Evolutionary conservation across 1,140 invertebrate genomes (phyloP), one percentile per base, ranked within the genome.

Genomic region (Musca vetustissima): DNA sequence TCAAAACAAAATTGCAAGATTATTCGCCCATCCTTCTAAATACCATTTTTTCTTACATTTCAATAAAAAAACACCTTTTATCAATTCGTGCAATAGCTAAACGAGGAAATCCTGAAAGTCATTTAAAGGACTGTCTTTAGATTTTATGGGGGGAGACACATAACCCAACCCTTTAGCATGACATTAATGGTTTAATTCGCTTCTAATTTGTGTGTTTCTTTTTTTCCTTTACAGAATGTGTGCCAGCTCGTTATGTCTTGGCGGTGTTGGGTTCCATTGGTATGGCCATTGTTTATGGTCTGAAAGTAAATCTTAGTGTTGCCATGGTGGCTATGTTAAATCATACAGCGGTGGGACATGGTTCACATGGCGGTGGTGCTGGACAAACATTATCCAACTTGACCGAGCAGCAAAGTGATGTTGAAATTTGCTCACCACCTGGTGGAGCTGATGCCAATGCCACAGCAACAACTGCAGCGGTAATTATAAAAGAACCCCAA

Each of bases 301-400:
- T 96, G 71, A 93, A 96, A 78, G 93, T 93, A 14, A 96, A 96
- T 81, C 84, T 95, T 11, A 93, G 91, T 8, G 91, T 96, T 1
- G 92, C 93, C 1, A 92, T 96, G 80, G 91, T 96, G 13, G 92
- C 92, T 25, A 96, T 96, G 91, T 86, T 96, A 7, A 93, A 94
- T 80, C 87, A 91, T 68, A 91, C 90, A 6, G 89, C 87, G 6
- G 72, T 78, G 7, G 70, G 57, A 68, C 57, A 21, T 24, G 14
- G n/a, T 17, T 2, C 32, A 67, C n/a, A 67, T 69, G 8, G 11
- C 15, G 64, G 61, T 47, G n/a, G n/a, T n/a, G n/a, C n/a, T n/a
- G 53, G 43, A 14, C 50, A 64, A 0, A 49, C 55, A 22, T 70
- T 70, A 47, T 21, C 17, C 22, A 55, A 32, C 9, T 15, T n/a